phyloP scores from a whole-genome alignment of 2,888 invertebrate species.

The Drosophila nigricruria region DNA sequence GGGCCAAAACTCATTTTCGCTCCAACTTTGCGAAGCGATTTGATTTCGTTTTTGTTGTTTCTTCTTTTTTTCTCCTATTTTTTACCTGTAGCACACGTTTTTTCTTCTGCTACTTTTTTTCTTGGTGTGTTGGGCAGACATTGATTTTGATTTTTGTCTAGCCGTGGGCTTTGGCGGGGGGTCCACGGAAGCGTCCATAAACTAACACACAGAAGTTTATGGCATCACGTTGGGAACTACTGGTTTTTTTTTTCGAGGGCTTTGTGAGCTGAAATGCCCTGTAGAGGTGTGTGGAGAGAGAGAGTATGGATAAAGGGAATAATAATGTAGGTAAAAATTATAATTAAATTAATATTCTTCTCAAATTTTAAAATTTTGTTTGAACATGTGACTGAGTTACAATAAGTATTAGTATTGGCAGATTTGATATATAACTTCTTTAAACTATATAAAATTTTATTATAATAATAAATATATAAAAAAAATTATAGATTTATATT shows the following conservation, averaged over 20 bases:
- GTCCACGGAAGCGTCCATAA: slow-evolving; percentile 21
- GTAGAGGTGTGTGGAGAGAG: not conserved
- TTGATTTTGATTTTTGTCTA: slow-evolving; percentile 54
- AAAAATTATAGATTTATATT: too few relatives aligned
- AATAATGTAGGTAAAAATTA: not conserved
- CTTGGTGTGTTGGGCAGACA: slow-evolving; percentile 18
- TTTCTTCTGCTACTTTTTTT: not conserved
- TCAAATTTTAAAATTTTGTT: too few relatives aligned
- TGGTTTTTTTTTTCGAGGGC: slow-evolving; percentile 46
- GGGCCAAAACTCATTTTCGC: slow-evolving; percentile 50
- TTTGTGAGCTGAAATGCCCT: not conserved
- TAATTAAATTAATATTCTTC: not conserved
- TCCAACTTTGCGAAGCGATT: slow-evolving; percentile 45
- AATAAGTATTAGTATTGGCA: too few relatives aligned
- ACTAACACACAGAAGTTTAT: slow-evolving; percentile 46
- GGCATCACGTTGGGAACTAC: slow-evolving; percentile 65
- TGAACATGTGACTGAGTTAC: too few relatives aligned
- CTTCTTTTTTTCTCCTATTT: slow-evolving; percentile 1
- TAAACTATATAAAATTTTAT: too few relatives aligned
- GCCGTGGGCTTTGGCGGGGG: slow-evolving; percentile 30
- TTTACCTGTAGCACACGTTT: slow-evolving; percentile 22
- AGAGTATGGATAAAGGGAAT: not conserved
- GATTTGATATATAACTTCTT: too few relatives aligned
- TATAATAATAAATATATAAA: too few relatives aligned
- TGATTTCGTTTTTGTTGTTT: slow-evolving; percentile 30